These are phyloP conservation scores for Cichladusa arquata DNA, from an alignment of 2,113 vertebrate species.

Conservation along the genomic window DNA sequence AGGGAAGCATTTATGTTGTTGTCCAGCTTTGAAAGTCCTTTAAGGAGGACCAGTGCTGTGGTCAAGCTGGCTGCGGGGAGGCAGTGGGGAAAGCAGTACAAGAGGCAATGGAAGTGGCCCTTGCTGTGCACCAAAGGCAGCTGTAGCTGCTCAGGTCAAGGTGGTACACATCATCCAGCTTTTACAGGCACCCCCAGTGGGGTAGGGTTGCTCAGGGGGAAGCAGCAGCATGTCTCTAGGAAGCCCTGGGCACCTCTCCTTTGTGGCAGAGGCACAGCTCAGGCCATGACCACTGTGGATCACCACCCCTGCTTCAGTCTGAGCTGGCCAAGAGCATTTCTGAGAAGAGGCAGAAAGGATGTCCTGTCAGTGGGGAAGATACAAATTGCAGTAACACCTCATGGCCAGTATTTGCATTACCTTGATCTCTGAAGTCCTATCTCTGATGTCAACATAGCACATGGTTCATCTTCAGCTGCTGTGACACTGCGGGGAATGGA, in stretches of 20 bases:
- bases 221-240: not conserved
- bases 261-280: not conserved
- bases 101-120: not conserved
- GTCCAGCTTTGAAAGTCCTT: not conserved
- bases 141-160: not conserved
- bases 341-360: not conserved
- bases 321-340: not conserved
- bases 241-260: not conserved
- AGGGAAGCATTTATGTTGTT: not conserved
- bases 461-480: not conserved
- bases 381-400: not conserved
- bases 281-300: not conserved
- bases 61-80: not conserved
- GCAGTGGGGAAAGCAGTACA: rapidly evolving
- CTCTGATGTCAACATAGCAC: not conserved
- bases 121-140: not conserved
- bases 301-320: not conserved
- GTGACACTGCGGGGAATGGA: rapidly evolving
- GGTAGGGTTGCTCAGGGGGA: not conserved
- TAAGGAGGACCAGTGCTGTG: rapidly evolving
- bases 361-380: not conserved
- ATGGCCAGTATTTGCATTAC: not conserved
- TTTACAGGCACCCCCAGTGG: not conserved
- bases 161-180: rapidly evolving
- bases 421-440: not conserved